These are phyloP conservation scores for Phrynocephalus versicolor DNA, from an alignment of 2,113 vertebrate genomes.

Conservation along the genomic window DNA sequence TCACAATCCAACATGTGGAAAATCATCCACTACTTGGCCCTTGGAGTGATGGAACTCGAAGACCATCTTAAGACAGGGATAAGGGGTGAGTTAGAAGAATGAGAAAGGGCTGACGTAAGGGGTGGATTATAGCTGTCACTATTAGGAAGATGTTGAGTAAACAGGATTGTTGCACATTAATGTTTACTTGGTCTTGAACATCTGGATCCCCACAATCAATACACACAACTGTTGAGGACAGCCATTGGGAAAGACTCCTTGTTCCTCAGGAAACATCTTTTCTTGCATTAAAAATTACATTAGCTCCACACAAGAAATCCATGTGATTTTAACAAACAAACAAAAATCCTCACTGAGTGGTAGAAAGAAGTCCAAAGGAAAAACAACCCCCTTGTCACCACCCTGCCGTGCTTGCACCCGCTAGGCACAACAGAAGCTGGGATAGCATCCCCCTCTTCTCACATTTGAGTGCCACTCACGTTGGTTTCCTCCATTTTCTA, in stretches of 20 bases:
- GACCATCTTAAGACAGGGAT: not conserved
- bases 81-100: not conserved
- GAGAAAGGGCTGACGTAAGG: not conserved
- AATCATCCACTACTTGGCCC: not conserved
- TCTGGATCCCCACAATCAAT: not conserved
- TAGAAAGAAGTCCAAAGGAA: too few relatives aligned
- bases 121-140: not conserved
- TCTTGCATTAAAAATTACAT: slow-evolving; percentile 47
- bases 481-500: too few relatives aligned
- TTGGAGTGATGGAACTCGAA: too few relatives aligned
- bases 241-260: slow-evolving; percentile 47
- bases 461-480: too few relatives aligned
- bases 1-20: not conserved
- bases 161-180: not conserved
- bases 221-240: slow-evolving; percentile 31
- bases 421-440: too few relatives aligned
- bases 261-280: slow-evolving; percentile 35
- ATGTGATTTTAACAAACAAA: too few relatives aligned
- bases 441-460: too few relatives aligned
- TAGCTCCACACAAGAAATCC: too few relatives aligned
- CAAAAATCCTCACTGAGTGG: too few relatives aligned
- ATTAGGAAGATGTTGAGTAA: not conserved
- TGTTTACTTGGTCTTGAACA: too few relatives aligned
- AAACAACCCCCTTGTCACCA: too few relatives aligned
- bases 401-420: too few relatives aligned